Evolutionary conservation across 2,888 invertebrate genomes (phyloP).

Genomic region (Lycocerus yunnanus): DNA sequence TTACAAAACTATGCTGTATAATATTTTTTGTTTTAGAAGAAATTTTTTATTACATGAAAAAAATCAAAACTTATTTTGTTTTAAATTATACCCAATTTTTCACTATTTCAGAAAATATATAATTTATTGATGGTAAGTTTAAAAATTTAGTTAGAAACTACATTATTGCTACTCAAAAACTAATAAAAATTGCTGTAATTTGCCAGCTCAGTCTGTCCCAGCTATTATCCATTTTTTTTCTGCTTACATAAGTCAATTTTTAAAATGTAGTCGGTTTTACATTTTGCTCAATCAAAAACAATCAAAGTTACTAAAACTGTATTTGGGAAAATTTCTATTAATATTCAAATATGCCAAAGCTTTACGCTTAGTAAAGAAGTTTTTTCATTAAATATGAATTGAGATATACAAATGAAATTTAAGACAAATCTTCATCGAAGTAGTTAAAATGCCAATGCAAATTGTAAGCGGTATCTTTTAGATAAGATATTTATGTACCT

Average conservation of each 20-base stretch:
- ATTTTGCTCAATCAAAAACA: neutral
- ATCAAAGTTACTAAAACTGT: neutral
- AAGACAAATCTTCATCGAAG: neutral
- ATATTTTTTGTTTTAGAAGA: no score
- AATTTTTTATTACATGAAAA: no score
- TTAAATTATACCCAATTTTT: no score
- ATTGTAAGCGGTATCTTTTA: neutral
- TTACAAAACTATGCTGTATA: no score
- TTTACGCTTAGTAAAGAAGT: neutral
- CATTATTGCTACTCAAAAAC: no score
- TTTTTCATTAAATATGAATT: neutral
- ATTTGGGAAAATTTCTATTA: neutral
- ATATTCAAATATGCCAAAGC: neutral
- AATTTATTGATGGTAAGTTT: no score
- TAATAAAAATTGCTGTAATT: no score
- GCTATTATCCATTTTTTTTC: neutral
- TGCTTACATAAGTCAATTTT: neutral
- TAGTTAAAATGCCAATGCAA: neutral
- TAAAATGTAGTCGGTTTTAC: neutral
- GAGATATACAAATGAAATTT: neutral
- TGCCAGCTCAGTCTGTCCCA: no score
- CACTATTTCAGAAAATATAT: no score
- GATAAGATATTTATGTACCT: neutral
- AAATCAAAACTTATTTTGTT: no score
- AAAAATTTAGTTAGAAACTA: no score